Evolutionary conservation across 1,140 invertebrate species (phyloP).

Genomic region (Hyposmocoma kahamanoa): DNA sequence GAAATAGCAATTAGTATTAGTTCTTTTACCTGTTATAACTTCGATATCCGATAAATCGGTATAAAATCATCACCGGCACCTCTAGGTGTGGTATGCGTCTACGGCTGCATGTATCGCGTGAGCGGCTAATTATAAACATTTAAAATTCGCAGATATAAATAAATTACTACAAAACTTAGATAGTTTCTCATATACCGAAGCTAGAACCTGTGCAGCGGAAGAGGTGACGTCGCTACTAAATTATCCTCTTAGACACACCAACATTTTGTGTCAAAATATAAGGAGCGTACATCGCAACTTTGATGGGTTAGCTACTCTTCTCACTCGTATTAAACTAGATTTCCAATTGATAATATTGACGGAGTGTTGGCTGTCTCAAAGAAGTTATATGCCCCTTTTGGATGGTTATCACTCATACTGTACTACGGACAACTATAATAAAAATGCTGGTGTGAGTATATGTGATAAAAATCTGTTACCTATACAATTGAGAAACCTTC

Average conservation of each 20-base stretch:
- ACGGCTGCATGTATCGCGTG: too few species aligned
- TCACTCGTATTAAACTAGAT: not conserved
- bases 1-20: too few species aligned
- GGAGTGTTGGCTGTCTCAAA: constrained; percentile 3
- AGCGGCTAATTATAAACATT: too few species aligned
- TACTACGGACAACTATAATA: not conserved
- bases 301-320: not conserved
- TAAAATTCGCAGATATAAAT: not conserved
- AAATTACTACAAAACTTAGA: not conserved
- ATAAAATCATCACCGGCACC: too few species aligned
- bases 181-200: not conserved
- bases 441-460: constrained; percentile 9
- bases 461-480: not conserved
- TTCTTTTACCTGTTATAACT: too few species aligned
- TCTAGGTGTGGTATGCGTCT: too few species aligned
- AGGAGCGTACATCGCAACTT: constrained; percentile 10
- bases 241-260: not conserved
- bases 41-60: too few species aligned
- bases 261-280: constrained; percentile 3
- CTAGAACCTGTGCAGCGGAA: not conserved
- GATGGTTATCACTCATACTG: not conserved
- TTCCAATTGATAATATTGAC: constrained; percentile 5
- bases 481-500: not conserved
- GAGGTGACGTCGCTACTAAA: not conserved
- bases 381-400: not conserved